Conservation (phyloP, 2,113 vertebrate genomes). For the Monopterus albus region DNA sequence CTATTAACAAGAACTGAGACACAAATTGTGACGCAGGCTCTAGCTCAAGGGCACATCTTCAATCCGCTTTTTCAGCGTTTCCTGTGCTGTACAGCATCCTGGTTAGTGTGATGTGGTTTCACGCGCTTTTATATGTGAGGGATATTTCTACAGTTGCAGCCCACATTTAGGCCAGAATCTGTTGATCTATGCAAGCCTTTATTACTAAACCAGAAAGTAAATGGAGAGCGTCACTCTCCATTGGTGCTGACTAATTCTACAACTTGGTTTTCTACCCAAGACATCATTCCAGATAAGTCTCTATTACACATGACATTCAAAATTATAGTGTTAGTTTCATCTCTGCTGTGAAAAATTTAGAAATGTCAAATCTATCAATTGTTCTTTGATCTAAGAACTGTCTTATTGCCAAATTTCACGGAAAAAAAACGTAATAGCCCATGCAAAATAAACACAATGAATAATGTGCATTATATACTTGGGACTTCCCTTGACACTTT, state of each 20-base stretch:
- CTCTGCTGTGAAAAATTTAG: not conserved
- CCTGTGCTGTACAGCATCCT: constrained; percentile 65
- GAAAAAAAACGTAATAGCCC: not conserved
- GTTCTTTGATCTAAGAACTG: not conserved
- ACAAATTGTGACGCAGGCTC: constrained; percentile 53
- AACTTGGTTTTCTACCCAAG: constrained; percentile 12
- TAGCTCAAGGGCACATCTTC: constrained; percentile 43
- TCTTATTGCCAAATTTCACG: not conserved
- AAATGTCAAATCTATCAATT: constrained; percentile 7
- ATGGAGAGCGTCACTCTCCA: constrained; percentile 33
- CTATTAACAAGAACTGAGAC: constrained; percentile 64
- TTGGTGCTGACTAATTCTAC: constrained; percentile 40
- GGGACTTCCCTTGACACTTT: not conserved
- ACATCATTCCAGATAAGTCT: constrained; percentile 35
- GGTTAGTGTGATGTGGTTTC: constrained; percentile 71
- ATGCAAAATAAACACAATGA: not conserved
- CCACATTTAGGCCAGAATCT: constrained; percentile 55
- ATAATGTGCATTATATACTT: not conserved
- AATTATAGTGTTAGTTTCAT: not conserved
- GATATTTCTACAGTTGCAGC: constrained; percentile 65
- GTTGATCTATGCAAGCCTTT: constrained; percentile 25
- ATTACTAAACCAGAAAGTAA: constrained; percentile 59
- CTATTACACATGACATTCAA: not conserved
- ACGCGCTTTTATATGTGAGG: constrained; percentile 58
- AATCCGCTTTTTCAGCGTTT: constrained; percentile 54